A percentile compares a stretch with the other conserved stretches of the same genome.
These are phyloP conservation scores for Dasypolia templi DNA, from an alignment of 2,888 invertebrate genomes.

Conservation along the genomic window DNA sequence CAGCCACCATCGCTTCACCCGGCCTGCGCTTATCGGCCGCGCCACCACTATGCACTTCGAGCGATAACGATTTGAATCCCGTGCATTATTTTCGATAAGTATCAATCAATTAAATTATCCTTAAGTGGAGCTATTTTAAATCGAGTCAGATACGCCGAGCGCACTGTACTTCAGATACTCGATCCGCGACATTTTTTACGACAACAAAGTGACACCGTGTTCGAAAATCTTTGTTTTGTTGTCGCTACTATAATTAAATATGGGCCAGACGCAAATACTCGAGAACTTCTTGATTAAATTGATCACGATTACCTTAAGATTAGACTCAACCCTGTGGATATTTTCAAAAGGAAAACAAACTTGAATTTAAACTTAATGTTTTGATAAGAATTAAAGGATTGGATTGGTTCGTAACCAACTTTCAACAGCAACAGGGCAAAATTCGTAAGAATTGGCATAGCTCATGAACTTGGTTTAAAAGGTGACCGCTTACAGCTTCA, in stretches of 20 bases:
- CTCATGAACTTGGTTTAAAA: too few species aligned
- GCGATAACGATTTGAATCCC: constrained; percentile 81
- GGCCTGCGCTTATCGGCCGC: constrained; percentile 85
- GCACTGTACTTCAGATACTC: background rate
- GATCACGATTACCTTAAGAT: constrained; percentile 15
- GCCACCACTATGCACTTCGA: constrained; percentile 80
- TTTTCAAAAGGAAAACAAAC: constrained; percentile 20
- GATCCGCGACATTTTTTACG: constrained; percentile 1
- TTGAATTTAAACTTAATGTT: constrained; percentile 23
- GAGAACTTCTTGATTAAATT: constrained; percentile 24
- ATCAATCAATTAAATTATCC: constrained; percentile 46
- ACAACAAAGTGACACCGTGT: background rate
- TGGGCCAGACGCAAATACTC: constrained; percentile 16
- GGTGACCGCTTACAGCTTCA: too few species aligned
- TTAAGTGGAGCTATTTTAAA: constrained; percentile 49
- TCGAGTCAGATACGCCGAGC: constrained; percentile 18
- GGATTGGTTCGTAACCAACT: constrained; percentile 38
- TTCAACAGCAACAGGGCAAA: too few species aligned
- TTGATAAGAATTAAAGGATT: constrained; percentile 37
- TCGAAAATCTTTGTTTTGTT: constrained; percentile 16
- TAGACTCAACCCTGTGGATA: constrained; percentile 11
- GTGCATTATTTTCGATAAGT: constrained; percentile 50
- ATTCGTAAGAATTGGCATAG: too few species aligned
- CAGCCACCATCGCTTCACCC: constrained; percentile 71
- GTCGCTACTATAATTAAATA: constrained; percentile 33